Evolutionary conservation across 1,140 invertebrate genomes (phyloP), one percentile per base, ranked within the genome.

Genomic region (Cydia pomonella): DNA sequence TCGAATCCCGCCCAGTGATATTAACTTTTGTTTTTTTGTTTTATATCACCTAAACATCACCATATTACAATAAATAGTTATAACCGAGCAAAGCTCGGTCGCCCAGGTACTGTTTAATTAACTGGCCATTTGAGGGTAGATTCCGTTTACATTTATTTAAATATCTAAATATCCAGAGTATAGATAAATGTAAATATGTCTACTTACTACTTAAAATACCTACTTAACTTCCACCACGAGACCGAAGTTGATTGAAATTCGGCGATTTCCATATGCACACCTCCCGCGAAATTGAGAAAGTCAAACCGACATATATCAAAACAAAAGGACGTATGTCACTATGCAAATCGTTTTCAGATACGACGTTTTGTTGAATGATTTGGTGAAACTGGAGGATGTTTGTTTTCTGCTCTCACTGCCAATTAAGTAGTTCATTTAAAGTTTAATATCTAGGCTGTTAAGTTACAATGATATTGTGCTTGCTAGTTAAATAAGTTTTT

Each of bases 191-290:
- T 50, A n/a, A 50, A 50, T 50, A 18, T 18, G 47, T n/a, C 1
- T 9, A 47, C 16, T 18, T 50, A 50, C 47, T 23, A 12, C 18
- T 59, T 12, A 23, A 59, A 23, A 23, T 59, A n/a, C 10, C 53
- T 23, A 23, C 53, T 59, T 59, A 23, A 10, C 16, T 23, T 23
- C 53, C 21, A 9, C 2, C 6, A 23, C 53, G 53, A 50, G 1
- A 7, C 16, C n/a, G n/a, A 50, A 50, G n/a, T 59, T 59, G 53
- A 59, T 59, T 23, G 53, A 59, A 23, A 59, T 59, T 59, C 53
- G 53, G 53, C 21, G 21, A 23, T 59, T 59, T 59, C 21, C 53
- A 59, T 59, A 59, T 59, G 53, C 53, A 59, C 53, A 59, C 53
- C 3, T 3, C 53, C 21, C 21, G 21, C 53, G 53, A 59, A 59